Percentiles rank a stretch among this genome's conserved stretches.
Evolutionary conservation across 2,797 vertebrate species (phyloP).

Genomic region (Phylloscopus collybita): DNA sequence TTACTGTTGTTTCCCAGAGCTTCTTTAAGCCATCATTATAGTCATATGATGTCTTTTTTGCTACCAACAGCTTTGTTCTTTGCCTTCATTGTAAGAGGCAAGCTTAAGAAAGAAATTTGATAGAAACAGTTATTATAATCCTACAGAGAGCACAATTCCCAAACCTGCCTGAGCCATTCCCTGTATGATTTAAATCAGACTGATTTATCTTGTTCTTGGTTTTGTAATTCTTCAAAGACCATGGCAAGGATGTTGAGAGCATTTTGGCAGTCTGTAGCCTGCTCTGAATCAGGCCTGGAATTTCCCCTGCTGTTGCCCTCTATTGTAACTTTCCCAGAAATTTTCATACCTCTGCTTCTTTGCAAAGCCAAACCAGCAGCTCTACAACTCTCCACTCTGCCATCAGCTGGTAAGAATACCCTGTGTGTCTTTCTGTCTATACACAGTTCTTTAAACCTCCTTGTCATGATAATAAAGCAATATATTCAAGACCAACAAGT

Average conservation of each 20-base stretch:
- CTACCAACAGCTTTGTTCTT: background rate
- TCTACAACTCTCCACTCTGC: background rate
- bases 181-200: background rate
- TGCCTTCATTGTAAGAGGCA: background rate
- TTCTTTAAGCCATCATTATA: background rate
- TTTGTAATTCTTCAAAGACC: background rate
- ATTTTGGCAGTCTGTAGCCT: background rate
- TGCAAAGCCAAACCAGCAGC: slow-evolving; percentile 12
- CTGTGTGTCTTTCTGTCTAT: background rate
- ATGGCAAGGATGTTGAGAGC: background rate
- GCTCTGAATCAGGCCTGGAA: background rate
- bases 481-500: background rate
- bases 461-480: background rate
- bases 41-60: slow-evolving; percentile 9
- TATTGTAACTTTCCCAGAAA: background rate
- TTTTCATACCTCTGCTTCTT: background rate
- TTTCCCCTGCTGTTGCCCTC: background rate
- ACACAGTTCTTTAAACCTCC: background rate
- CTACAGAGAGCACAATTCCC: background rate
- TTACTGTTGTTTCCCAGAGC: background rate
- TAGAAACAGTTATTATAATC: background rate
- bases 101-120: background rate
- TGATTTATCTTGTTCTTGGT: background rate
- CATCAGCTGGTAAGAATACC: background rate
- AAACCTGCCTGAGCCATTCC: background rate